These are phyloP conservation scores for Graptemys geographica DNA, from an alignment of 2,797 vertebrate species.

Conservation along the genomic window DNA sequence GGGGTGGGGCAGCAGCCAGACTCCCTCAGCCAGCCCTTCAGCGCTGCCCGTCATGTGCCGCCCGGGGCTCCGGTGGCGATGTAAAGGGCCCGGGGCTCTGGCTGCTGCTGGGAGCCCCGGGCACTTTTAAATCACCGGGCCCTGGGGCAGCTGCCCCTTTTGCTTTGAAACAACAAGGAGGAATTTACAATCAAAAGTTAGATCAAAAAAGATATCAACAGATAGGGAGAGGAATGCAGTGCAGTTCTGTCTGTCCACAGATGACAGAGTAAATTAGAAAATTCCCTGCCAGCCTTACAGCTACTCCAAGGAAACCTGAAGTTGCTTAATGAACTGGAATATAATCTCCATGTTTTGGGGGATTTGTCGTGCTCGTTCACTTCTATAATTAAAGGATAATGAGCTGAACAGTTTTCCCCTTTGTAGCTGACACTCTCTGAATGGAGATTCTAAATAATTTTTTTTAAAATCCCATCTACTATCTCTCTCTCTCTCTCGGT, in stretches of 20 bases:
- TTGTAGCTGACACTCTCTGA: conserved; percentile 68
- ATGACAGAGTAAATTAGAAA: conserved; percentile 73
- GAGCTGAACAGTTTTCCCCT: conserved; percentile 74
- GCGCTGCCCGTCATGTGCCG: too few relatives aligned
- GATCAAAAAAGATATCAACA: not conserved
- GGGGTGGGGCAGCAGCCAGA: too few relatives aligned
- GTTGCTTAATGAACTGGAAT: conserved; percentile 82
- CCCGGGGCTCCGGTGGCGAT: too few relatives aligned
- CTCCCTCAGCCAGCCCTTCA: too few relatives aligned
- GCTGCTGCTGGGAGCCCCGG: too few relatives aligned
- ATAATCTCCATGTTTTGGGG: conserved; percentile 76
- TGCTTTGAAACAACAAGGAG: not conserved
- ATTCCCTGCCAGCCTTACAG: conserved; percentile 63
- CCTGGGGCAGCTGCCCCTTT: too few relatives aligned
- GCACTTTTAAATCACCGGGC: too few relatives aligned
- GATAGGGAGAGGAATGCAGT: not conserved
- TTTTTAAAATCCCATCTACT: conserved; percentile 44
- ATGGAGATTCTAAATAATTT: conserved; percentile 70
- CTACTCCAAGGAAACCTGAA: conserved; percentile 70
- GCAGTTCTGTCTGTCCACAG: conserved; percentile 41
- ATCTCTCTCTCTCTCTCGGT: not conserved
- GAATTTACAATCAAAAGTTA: not conserved
- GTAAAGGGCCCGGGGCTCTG: too few relatives aligned
- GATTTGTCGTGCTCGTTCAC: conserved; percentile 76
- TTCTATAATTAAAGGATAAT: conserved; percentile 84